Base-by-base conservation (phyloP, 2,888 invertebrate genomes). In the Cephus rjabovi region DNA sequence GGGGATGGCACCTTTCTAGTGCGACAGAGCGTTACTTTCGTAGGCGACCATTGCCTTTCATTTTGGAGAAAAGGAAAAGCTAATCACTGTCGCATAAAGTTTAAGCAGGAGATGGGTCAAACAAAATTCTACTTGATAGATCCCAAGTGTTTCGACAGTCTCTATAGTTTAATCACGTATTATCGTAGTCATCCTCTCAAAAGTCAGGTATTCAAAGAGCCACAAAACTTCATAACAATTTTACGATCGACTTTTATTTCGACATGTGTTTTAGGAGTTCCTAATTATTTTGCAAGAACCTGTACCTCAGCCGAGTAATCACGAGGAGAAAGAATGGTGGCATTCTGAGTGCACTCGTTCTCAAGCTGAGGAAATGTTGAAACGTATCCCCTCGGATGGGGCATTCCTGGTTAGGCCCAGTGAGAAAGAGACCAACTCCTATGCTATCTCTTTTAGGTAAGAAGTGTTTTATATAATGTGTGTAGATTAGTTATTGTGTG, bases 1-100 rank as follows among this genome's bases (percentile, higher is more conserved):
- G 98, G 98, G 0, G 97, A 98, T 89, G 98, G 98, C 0, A 97
- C 98, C 0, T 98, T 98, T 90, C 93, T 98, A 37, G 98, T 99
- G 0, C 93, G 98, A 40, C 97, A 98, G 85, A 98, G 98, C 89
- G 98, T 98, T 35, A 98, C 98, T 0, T 98, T 98, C 92, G 97
- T 98, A 0, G 98, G 98, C 0, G 98, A 98, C 91, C 98, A 98
- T 90, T 98, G 98, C 81, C 92, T 99, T 35, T 98, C 98, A 0
- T 98, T 99, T 92, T 97, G 97, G 98, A 94, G 98, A 23, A 95
- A 96, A 86, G 96, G 96, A 71, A 95, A 95, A 88, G 97, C 97
- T 1, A 97, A 97, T 91, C 98, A 98, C 90, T 98, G 98, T 90
- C 94, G 98, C 74, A 98, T 98, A 80, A 96, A 96, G 89, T 93